A percentile compares a stretch with the other conserved stretches of the same genome.
Conservation (phyloP, 2,113 vertebrate species). For the Forbesichthys papilliferus region DNA sequence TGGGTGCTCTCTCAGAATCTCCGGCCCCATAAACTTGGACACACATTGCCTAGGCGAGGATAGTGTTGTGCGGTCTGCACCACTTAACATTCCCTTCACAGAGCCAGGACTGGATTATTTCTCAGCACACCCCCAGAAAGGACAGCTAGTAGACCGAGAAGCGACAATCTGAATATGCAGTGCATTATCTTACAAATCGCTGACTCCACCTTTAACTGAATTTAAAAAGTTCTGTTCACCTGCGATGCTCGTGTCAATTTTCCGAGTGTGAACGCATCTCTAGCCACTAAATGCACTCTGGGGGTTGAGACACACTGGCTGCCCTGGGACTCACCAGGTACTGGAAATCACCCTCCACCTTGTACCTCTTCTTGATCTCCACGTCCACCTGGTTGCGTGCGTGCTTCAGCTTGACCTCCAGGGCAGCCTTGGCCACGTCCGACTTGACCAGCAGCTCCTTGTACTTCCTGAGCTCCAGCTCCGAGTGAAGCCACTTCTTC, state of each 20-base stretch:
- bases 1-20: no score
- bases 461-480: conserved; percentile 75
- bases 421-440: conserved; percentile 76
- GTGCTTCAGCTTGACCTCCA: conserved; percentile 85
- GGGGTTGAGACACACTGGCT: background rate
- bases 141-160: no score
- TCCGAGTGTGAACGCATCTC: background rate
- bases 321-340: conserved; percentile 72
- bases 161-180: no score
- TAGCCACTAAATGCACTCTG: background rate
- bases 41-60: no score
- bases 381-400: conserved; percentile 86
- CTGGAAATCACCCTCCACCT: conserved; percentile 78
- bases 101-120: no score
- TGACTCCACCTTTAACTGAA: no score
- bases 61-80: no score
- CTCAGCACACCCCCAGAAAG: no score
- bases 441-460: conserved; percentile 78
- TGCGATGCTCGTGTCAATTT: background rate
- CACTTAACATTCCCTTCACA: no score
- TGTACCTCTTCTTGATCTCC: conserved; percentile 85
- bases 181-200: no score
- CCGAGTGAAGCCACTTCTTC: conserved; percentile 73
- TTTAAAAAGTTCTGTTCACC: no score
- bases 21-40: no score